Conservation (phyloP, 23 tunicate genomes). For the Styela plicata region DNA sequence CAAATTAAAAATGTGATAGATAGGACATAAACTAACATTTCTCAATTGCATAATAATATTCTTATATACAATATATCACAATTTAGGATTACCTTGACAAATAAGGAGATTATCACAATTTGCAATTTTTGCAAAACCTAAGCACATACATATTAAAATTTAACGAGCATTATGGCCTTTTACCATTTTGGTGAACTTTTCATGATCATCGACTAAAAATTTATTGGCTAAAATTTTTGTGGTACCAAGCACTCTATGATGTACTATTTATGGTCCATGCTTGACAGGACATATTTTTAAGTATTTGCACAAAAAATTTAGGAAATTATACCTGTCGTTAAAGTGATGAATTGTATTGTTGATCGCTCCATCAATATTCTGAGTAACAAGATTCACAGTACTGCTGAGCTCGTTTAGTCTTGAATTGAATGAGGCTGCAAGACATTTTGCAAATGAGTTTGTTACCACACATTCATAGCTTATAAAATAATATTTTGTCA, state of each 20-base stretch:
- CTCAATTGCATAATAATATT: too few relatives aligned
- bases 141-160: too few relatives aligned
- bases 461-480: too few relatives aligned
- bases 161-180: too few relatives aligned
- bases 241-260: background rate
- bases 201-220: background rate
- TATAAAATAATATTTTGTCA: too few relatives aligned
- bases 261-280: too few relatives aligned
- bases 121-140: background rate
- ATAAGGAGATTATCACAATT: background rate
- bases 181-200: too few relatives aligned
- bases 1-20: too few relatives aligned
- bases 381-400: conserved; percentile 34
- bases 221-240: background rate
- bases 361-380: conserved; percentile 62
- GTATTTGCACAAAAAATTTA: too few relatives aligned
- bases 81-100: background rate
- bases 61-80: background rate
- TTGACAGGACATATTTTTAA: too few relatives aligned
- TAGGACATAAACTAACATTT: too few relatives aligned
- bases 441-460: too few relatives aligned
- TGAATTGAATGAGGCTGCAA: background rate
- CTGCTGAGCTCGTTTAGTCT: conserved; percentile 24
- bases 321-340: conserved; percentile 71
- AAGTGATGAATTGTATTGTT: conserved; percentile 58